phyloP scores from a whole-genome alignment of 1,140 invertebrate genomes.

The Lordiphosa mommai region DNA sequence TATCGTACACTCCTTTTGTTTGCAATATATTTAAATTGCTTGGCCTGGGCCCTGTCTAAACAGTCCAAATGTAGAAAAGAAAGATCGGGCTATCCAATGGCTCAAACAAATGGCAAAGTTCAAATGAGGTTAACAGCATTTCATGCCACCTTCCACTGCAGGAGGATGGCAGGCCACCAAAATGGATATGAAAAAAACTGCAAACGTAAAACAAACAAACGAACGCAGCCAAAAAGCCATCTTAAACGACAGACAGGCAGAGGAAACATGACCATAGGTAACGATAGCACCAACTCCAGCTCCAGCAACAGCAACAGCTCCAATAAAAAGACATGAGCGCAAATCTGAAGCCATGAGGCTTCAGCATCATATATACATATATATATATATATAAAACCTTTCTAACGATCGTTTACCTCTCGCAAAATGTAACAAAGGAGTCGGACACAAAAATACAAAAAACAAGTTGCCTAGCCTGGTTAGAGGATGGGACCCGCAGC shows the following conservation, averaged over 20 bases:
- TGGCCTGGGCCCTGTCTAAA: conserved; percentile 43
- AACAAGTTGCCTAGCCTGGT: conserved; percentile 54
- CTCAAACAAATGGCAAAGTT: conserved; percentile 78
- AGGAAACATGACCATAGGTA: conserved; percentile 65
- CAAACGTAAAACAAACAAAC: conserved; percentile 35
- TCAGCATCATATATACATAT: conserved; percentile 45
- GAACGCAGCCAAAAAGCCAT: conserved; percentile 62
- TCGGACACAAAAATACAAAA: conserved; percentile 25
- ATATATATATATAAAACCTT: conserved; percentile 48
- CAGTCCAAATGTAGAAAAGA: conserved; percentile 50
- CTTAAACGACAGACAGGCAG: conserved; percentile 71
- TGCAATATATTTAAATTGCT: conserved; percentile 70
- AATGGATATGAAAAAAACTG: conserved; percentile 50
- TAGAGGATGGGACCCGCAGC: conserved; percentile 1
- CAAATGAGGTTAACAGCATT: conserved; percentile 76
- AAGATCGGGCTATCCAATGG: conserved; percentile 72
- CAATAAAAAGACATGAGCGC: conserved; percentile 73
- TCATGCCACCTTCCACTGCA: conserved; percentile 58
- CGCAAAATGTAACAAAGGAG: conserved; percentile 77
- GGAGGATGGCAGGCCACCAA: conserved; percentile 56
- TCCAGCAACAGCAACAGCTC: conserved; percentile 39
- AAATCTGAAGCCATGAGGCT: conserved; percentile 55
- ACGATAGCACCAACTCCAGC: conserved; percentile 44
- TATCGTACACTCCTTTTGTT: conserved; percentile 63
- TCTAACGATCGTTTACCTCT: conserved; percentile 78